Evolutionary conservation across 35 echinoderm and acorn worm genomes (phyloP).

Genomic region (Apostichopus japonicus): DNA sequence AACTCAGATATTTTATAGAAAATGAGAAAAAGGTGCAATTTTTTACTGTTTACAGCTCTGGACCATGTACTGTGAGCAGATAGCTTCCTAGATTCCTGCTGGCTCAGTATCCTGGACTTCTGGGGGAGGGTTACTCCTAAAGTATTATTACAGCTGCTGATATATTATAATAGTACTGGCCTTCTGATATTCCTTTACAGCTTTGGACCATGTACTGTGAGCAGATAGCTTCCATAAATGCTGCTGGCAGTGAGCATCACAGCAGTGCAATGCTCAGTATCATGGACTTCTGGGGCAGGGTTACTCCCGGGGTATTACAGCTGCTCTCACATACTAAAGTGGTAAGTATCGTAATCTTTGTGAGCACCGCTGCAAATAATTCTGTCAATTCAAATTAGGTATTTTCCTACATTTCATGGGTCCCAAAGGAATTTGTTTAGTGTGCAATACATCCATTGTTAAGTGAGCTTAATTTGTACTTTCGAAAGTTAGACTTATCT

Average conservation of each 20-base stretch:
- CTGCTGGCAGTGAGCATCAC: slow-evolving; percentile 79
- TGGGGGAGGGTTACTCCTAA: too few relatives aligned
- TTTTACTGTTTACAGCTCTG: slow-evolving; percentile 56
- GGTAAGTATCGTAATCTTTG: slow-evolving; percentile 53
- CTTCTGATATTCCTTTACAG: slow-evolving; percentile 15
- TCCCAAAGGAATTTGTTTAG: background rate
- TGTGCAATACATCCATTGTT: background rate
- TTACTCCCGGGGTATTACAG: slow-evolving; percentile 93
- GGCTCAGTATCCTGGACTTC: slow-evolving; percentile 48
- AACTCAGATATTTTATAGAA: too few relatives aligned
- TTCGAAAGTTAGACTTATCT: too few relatives aligned
- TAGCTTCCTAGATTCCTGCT: slow-evolving; percentile 74
- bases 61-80: slow-evolving; percentile 99
- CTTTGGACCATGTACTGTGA: slow-evolving; percentile 99
- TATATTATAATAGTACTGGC: background rate
- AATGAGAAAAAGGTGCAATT: too few relatives aligned
- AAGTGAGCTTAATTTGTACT: too few relatives aligned
- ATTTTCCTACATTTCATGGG: too few relatives aligned
- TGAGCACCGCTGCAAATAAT: too few relatives aligned
- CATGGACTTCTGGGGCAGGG: slow-evolving; percentile 99
- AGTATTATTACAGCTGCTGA: too few relatives aligned
- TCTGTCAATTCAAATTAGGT: too few relatives aligned
- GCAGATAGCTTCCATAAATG: slow-evolving; percentile 78
- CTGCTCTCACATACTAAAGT: slow-evolving; percentile 99
- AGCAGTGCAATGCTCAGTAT: slow-evolving; percentile 82